Conservation (phyloP, 2,113 vertebrate species). For the Sinocyclocheilus maitianheensis region DNA sequence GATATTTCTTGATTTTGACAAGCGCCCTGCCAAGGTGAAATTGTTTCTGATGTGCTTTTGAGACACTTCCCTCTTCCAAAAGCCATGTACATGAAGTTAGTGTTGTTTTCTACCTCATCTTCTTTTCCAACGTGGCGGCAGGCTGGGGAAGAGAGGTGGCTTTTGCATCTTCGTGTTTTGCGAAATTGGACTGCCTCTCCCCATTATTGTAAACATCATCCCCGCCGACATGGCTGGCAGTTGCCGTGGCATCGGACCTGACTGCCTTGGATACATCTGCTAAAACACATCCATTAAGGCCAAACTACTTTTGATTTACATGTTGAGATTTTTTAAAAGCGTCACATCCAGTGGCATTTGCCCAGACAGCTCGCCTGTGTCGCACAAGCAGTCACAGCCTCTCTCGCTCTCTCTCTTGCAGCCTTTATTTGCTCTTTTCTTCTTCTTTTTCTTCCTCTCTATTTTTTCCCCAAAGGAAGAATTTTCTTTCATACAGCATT, state of each 20-base stretch:
- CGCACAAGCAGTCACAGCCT: neutral
- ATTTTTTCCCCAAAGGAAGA: slow-evolving; percentile 56
- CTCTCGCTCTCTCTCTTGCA: slow-evolving; percentile 2
- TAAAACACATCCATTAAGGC: slow-evolving; percentile 80
- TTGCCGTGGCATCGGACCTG: slow-evolving; percentile 66
- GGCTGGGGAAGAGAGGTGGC: slow-evolving; percentile 71
- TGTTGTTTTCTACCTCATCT: slow-evolving; percentile 81
- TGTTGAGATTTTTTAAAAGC: slow-evolving; percentile 79
- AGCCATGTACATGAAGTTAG: slow-evolving; percentile 73
- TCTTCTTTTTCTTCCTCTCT: slow-evolving; percentile 49
- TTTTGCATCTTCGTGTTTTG: slow-evolving; percentile 72
- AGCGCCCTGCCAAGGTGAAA: slow-evolving; percentile 73
- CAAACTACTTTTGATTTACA: slow-evolving; percentile 83
- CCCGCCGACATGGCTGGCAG: slow-evolving; percentile 72
- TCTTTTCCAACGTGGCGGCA: slow-evolving; percentile 73
- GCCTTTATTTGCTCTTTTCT: slow-evolving; percentile 4
- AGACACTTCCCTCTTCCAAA: slow-evolving; percentile 56
- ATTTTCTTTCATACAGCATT: slow-evolving; percentile 62
- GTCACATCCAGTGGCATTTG: slow-evolving; percentile 70
- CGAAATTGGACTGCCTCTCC: slow-evolving; percentile 84
- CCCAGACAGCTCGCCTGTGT: slow-evolving; percentile 41
- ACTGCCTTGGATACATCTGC: slow-evolving; percentile 72
- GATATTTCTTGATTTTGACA: slow-evolving; percentile 78
- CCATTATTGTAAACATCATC: slow-evolving; percentile 84
- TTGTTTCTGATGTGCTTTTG: slow-evolving; percentile 71